Evolutionary conservation across 2,888 invertebrate genomes (phyloP).

Genomic region (Hedychridium roseum): DNA sequence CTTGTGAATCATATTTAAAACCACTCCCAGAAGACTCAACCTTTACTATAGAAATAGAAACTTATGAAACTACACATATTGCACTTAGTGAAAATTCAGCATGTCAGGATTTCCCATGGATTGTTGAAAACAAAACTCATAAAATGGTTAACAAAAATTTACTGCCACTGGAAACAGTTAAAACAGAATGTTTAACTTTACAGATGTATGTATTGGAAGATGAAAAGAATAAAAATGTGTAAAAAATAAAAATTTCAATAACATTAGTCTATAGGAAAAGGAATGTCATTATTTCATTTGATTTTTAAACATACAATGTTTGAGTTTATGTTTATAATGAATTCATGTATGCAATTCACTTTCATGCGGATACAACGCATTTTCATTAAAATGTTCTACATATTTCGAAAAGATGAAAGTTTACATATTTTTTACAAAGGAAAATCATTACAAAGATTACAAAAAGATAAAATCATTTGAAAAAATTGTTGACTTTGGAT

Average conservation of each 20-base stretch:
- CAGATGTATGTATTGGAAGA: slow-evolving; percentile 48
- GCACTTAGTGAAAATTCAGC: slow-evolving; percentile 67
- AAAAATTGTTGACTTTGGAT: neutral
- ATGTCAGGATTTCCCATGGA: slow-evolving; percentile 67
- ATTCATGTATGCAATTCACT: neutral
- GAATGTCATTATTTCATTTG: no score
- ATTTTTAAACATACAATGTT: no score
- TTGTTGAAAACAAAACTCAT: slow-evolving; percentile 49
- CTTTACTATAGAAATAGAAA: slow-evolving; percentile 71
- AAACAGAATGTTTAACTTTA: slow-evolving; percentile 58
- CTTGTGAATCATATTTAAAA: slow-evolving; percentile 64
- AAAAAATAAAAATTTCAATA: neutral
- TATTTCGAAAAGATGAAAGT: neutral
- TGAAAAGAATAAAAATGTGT: slow-evolving; percentile 16
- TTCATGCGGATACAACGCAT: neutral
- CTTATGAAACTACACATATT: slow-evolving; percentile 69
- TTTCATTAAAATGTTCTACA: neutral
- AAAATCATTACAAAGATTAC: neutral
- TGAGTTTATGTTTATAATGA: neutral
- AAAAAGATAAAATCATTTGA: neutral
- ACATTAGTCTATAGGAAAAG: slow-evolving; percentile 1
- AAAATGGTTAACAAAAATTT: slow-evolving; percentile 54
- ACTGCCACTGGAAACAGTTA: slow-evolving; percentile 63
- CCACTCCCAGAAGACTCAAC: slow-evolving; percentile 67
- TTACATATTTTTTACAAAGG: neutral